Evolutionary conservation across 1,140 invertebrate genomes (phyloP).

Genomic region (Penaeus chinensis): DNA sequence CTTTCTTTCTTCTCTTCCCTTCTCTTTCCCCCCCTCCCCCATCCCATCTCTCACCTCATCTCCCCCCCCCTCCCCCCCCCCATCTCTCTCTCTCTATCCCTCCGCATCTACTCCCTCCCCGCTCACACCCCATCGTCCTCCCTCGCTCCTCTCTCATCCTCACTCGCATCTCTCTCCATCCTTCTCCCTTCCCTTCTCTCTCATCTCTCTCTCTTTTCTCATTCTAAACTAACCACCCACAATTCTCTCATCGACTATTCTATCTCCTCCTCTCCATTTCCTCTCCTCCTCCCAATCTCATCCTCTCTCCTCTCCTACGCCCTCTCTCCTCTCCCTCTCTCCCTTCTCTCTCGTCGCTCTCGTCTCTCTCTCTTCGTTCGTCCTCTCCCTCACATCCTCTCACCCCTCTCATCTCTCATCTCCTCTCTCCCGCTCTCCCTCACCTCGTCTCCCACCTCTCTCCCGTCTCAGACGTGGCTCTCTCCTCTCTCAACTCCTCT

Average conservation of each 20-base stretch:
- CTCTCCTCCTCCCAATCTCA: not conserved
- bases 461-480: not conserved
- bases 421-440: not conserved
- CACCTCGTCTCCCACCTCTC: not conserved
- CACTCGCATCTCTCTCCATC: not conserved
- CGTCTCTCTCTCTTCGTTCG: not conserved
- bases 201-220: slow-evolving; percentile 1
- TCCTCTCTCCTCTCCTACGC: slow-evolving; percentile 1
- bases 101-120: no score
- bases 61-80: no score
- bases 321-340: not conserved
- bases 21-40: no score
- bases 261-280: not conserved
- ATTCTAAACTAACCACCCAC: not conserved
- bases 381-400: no score
- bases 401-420: no score
- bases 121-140: no score
- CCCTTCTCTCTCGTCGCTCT: no score
- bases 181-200: not conserved
- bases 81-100: no score
- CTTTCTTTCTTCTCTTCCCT: no score
- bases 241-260: not conserved
- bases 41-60: no score
- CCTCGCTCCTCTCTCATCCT: no score
- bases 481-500: no score